phyloP scores from a whole-genome alignment of 2,888 invertebrate genomes.

The Apamea epomidion region DNA sequence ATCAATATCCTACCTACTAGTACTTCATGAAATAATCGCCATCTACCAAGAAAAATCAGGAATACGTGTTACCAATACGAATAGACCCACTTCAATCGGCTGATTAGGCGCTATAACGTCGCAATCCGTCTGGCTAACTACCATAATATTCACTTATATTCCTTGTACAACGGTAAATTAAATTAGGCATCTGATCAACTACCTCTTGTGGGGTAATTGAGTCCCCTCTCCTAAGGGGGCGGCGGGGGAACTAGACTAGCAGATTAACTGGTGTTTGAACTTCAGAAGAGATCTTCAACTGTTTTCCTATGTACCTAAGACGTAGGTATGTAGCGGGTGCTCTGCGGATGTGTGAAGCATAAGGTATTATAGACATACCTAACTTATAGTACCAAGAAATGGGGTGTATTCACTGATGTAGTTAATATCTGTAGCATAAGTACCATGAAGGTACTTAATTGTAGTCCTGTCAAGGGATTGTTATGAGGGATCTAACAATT shows the following conservation, averaged over 20 bases:
- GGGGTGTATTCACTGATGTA: background rate
- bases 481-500: background rate
- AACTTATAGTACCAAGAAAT: background rate
- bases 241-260: slow-evolving; percentile 9
- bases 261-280: slow-evolving; percentile 37
- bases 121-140: slow-evolving; percentile 36
- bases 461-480: background rate
- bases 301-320: background rate
- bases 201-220: slow-evolving; percentile 40
- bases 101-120: slow-evolving; percentile 44
- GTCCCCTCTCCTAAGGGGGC: background rate
- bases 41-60: slow-evolving; percentile 19
- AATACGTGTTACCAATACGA: slow-evolving; percentile 37
- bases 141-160: slow-evolving; percentile 29
- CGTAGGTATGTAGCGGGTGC: background rate
- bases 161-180: slow-evolving; percentile 35
- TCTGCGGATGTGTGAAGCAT: slow-evolving; percentile 20
- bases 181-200: slow-evolving; percentile 58
- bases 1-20: background rate
- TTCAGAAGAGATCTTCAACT: slow-evolving; percentile 35
- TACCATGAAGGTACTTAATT: background rate
- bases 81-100: slow-evolving; percentile 31
- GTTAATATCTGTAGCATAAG: background rate
- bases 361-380: slow-evolving; percentile 12
- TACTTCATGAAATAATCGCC: slow-evolving; percentile 31